Percentiles rank a stretch among this genome's conserved stretches.
Conservation (phyloP, 2,113 vertebrate genomes). For the Struthidea cinerea region DNA sequence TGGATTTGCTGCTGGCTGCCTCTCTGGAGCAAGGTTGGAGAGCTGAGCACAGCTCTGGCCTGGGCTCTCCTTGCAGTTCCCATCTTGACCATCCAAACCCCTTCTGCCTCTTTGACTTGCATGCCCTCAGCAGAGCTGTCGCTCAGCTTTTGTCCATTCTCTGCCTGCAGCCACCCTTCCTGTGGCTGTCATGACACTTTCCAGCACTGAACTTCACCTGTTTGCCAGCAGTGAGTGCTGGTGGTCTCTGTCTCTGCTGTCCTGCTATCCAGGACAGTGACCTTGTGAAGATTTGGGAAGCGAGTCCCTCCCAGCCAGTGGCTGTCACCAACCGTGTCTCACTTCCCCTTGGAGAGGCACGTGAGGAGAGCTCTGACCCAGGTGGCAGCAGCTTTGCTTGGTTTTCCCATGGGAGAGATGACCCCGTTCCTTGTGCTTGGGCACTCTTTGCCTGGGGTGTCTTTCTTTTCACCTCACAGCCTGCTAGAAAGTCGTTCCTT, state of each 20-base stretch:
- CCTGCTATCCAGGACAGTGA: not conserved
- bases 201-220: not conserved
- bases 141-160: not conserved
- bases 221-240: not conserved
- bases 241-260: not conserved
- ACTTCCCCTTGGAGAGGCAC: not conserved
- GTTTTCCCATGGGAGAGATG: not conserved
- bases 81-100: not conserved
- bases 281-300: not conserved
- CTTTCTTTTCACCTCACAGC: not conserved
- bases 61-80: not conserved
- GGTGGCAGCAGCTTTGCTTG: not conserved
- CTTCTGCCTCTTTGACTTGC: not conserved
- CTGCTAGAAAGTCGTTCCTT: not conserved
- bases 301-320: not conserved
- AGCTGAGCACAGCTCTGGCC: not conserved
- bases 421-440: accelerated
- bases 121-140: not conserved
- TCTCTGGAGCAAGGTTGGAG: not conserved
- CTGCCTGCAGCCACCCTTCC: not conserved
- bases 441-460: not conserved
- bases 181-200: not conserved
- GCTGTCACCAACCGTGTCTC: accelerated
- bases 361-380: not conserved
- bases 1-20: not conserved